A percentile compares a stretch with the other conserved stretches of the same genome.
Evolutionary conservation across 2,888 invertebrate genomes (phyloP).

Genomic region (Myathropa florea): DNA sequence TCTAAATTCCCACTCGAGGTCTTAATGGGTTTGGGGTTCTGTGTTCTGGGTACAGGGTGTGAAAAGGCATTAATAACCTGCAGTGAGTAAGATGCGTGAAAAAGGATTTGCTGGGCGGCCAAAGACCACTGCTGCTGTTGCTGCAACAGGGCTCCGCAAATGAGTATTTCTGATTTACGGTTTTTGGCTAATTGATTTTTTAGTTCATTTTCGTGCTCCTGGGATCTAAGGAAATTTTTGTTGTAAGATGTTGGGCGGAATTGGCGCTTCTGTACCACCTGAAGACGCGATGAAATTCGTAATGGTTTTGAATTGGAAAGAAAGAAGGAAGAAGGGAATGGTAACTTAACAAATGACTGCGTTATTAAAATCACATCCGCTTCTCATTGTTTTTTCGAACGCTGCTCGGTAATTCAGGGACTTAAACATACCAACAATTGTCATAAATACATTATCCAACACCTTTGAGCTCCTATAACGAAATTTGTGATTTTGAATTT

Average conservation of each 20-base stretch:
- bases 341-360: too few relatives aligned
- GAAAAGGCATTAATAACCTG: constrained; percentile 47
- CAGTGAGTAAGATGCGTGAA: constrained; percentile 1
- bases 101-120: background rate
- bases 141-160: background rate
- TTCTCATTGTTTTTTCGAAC: too few relatives aligned
- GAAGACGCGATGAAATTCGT: background rate
- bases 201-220: constrained; percentile 10
- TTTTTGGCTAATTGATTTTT: constrained; percentile 51
- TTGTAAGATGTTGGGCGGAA: background rate
- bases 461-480: background rate
- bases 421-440: background rate
- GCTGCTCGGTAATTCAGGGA: too few relatives aligned
- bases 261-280: background rate
- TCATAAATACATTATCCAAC: background rate
- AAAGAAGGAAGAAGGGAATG: too few relatives aligned
- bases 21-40: constrained; percentile 21
- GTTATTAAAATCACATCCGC: too few relatives aligned
- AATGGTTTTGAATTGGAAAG: too few relatives aligned
- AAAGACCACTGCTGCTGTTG: background rate
- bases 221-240: background rate
- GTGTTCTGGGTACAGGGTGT: constrained; percentile 33
- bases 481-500: background rate
- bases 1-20: constrained; percentile 6
- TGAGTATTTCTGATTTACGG: constrained; percentile 47